Base-by-base conservation (phyloP, 2,113 vertebrate species). In the Toxotes jaculatrix region DNA sequence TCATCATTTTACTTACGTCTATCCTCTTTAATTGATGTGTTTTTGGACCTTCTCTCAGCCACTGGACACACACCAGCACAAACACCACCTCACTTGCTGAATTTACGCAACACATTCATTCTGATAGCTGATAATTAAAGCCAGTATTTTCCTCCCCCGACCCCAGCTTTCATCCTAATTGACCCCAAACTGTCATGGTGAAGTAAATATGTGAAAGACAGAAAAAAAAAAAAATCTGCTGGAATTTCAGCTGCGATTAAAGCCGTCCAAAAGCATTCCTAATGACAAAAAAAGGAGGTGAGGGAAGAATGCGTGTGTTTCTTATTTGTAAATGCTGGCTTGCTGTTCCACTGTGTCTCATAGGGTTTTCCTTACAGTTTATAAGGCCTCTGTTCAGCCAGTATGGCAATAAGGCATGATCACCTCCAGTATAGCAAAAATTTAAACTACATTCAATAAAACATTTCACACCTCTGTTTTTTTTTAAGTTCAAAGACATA, bases 131-230 rank as follows among this genome's bases (percentile, higher is more conserved):
- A 80, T 88, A 88, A 92, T 90, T 87, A 84, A 91, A 92, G 81
- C 83, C 85, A 83, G 87, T 67, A 27, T 69, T 75, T 63, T 47
- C 62, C 57, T 62, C 67, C 63, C n/a, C 65, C 64, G 27, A 72
- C 80, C 82, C 57, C 68, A 6, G 80, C 88, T 91, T 89, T 92
- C 86, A 87, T 89, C 71, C 61, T 83, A 85, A 90, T 87, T 88
- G 88, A 90, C 84, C 89, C 76, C 84, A 91, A 91, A 91, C 90
- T 92, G 88, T 90, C 91, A 86, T 34, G 21, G 82, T 61, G 81
- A 76, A 77, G 83, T 87, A 87, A 88, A 90, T 89, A 85, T 83
- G 81, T 66, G 55, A 83, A 81, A 77, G 45, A 69, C 63, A 68
- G 7, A 32, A 38, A 82, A 80, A 69, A 80, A 74, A 42, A 19